Evolutionary conservation across 2,113 vertebrate species (phyloP), one percentile per base, ranked within the genome.

Genomic region (Protobothrops mucrosquamatus): DNA sequence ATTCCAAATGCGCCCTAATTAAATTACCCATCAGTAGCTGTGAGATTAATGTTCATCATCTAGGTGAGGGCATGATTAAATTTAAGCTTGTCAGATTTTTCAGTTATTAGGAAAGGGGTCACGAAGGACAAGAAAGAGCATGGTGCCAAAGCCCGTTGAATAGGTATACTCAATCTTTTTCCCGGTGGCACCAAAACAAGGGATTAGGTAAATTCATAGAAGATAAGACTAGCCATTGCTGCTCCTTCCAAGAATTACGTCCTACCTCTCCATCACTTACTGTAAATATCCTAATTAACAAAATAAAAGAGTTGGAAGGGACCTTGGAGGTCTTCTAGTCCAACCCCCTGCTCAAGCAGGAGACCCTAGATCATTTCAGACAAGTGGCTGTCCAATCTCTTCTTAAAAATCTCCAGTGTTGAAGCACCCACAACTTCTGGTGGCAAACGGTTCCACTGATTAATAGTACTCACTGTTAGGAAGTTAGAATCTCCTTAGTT

Each of bases 1-100:
- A 96, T 97, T 97, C 97, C 96, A 96, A 92, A 97, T 94, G 94
- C 95, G 61, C 94, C 92, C 95, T 98, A 97, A 98, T 98, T 98
- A 97, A 97, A 97, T 98, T 97, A 98, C 95, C 93, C 96, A 93
- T 97, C 91, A 89, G 96, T 95, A 81, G 95, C 95, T 93, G 91
- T 1, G 91, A 97, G 97, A 97, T 97, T 97, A 97, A 97, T 96
- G 96, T 95, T 96, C 95, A 87, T 96, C 95, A 46, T 95, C 93
- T 1, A 89, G 94, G 95, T 97, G 96, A 93, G 94, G 90, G 94
- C 89, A 81, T 89, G 91, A 96, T 96, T 96, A 96, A 95, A 95
- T 95, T 97, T 96, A 89, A 86, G 91, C 94, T 94, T 90, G 94
- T 96, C 94, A 26, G 51, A 52, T 94, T 95, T 96, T 95, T 92